Percentiles rank a stretch among this genome's conserved stretches.
These are phyloP conservation scores for Metaphire vulgaris DNA, from an alignment of 1,140 invertebrate genomes.

Conservation along the genomic window DNA sequence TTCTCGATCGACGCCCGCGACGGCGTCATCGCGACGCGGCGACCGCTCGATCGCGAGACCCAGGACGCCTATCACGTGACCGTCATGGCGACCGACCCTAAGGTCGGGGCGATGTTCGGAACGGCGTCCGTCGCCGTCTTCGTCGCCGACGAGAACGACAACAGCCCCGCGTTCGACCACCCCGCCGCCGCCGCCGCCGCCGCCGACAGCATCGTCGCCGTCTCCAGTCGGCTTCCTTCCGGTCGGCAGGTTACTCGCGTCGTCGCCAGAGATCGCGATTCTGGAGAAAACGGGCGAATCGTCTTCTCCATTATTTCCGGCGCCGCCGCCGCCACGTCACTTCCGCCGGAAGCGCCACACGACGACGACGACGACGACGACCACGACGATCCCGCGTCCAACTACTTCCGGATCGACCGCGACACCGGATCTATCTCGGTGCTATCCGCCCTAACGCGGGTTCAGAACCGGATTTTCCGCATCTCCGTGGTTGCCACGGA, in stretches of 20 bases:
- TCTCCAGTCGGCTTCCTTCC: slow-evolving; percentile 11
- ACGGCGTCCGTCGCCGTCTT: slow-evolving; percentile 20
- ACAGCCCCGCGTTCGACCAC: slow-evolving; percentile 32
- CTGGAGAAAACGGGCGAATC: slow-evolving; percentile 13
- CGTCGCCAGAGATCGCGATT: slow-evolving; percentile 20
- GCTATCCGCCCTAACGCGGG: background rate
- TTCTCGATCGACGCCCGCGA: slow-evolving; percentile 16
- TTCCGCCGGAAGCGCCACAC: too few species aligned
- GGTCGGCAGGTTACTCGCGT: slow-evolving; percentile 19
- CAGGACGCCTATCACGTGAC: slow-evolving; percentile 56
- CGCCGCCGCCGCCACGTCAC: background rate
- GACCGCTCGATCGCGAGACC: background rate
- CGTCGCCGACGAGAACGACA: slow-evolving; percentile 28
- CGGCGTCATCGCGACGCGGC: background rate
- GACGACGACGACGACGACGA: too few species aligned
- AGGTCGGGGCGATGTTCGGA: slow-evolving; percentile 64
- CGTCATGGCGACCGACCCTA: slow-evolving; percentile 78
- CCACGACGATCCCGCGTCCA: too few species aligned
- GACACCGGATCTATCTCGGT: background rate
- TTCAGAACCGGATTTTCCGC: background rate
- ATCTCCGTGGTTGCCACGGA: background rate
- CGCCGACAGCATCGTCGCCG: slow-evolving; percentile 16
- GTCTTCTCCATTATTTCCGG: background rate
- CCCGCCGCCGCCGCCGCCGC: slow-evolving; percentile 11
- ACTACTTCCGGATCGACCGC: background rate